Evolutionary conservation across 2,797 vertebrate genomes (phyloP).

Genomic region (Sebastolobus alascanus): DNA sequence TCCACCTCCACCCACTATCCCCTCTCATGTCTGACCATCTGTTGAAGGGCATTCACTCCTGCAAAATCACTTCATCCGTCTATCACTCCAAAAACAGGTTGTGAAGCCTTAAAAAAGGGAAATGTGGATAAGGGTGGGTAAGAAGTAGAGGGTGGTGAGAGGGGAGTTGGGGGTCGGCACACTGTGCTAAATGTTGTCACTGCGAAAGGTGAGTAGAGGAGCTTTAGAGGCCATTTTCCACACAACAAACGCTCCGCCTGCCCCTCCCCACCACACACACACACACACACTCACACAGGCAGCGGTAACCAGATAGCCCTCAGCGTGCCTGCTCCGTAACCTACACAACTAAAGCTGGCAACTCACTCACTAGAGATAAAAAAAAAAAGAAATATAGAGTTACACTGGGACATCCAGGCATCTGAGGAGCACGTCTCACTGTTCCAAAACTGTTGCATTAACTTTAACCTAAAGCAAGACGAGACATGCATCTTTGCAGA

Average conservation of each 20-base stretch:
- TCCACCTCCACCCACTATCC: conserved; percentile 50
- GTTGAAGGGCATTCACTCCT: conserved; percentile 86
- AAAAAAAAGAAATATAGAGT: conserved; percentile 58
- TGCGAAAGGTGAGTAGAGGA: conserved; percentile 86
- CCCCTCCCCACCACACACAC: conserved; percentile 15
- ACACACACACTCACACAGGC: conserved; percentile 42
- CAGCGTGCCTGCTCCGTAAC: conserved; percentile 64
- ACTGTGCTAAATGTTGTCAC: conserved; percentile 87
- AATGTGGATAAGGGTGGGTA: conserved; percentile 55
- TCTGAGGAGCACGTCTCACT: conserved; percentile 52
- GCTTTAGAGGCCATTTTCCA: conserved; percentile 86
- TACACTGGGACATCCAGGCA: conserved; percentile 60
- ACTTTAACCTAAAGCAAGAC: conserved; percentile 55
- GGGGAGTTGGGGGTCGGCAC: conserved; percentile 35
- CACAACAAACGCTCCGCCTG: conserved; percentile 78
- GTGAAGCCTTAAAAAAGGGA: conserved; percentile 78
- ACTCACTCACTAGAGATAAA: conserved; percentile 63
- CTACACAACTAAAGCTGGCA: conserved; percentile 72
- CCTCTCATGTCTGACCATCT: conserved; percentile 84
- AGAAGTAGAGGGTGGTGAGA: conserved; percentile 38
- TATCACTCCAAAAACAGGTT: conserved; percentile 77
- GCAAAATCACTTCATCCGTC: conserved; percentile 84
- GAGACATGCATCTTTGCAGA: conserved; percentile 13
- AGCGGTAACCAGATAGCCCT: conserved; percentile 74
- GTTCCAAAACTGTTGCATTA: conserved; percentile 64